Base-by-base conservation (phyloP, 2,888 invertebrate genomes). In the Eristalis intricaria region DNA sequence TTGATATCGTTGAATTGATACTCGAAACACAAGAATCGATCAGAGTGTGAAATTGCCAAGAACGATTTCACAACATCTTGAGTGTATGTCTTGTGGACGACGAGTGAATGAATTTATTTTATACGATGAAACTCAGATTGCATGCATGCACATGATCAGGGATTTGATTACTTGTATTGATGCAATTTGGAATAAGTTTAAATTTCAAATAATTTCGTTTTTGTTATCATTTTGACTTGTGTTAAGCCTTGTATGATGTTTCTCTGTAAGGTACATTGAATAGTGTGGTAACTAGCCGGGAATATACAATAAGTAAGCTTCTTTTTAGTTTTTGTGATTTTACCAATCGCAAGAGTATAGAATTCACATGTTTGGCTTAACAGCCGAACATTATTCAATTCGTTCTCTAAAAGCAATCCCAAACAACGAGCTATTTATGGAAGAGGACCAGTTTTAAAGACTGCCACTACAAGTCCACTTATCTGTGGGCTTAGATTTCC, bases 41-140 rank as follows among this genome's bases (percentile, higher is more conserved):
- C 65, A 71, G 78, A 79, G 65, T 65, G 58, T 22, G 22, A 71
- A 79, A 71, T 71, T 65, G 56, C 4, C 38, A 60, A 26, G 8
- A 26, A 8, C 10, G 23, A 56, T 70, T 70, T 69, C 60, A 40
- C 56, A 63, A 64, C 32, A 50, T 74, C 74, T 74, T n/a, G 74
- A 38, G 29, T n/a, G 64, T 13, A 19, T 13, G n/a, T 73, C 32
- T 63, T 73, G 73, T 63, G 43, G 4, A 15, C 4, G 4, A 15
- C 4, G 60, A 4, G 60, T 1, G 60, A 23, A 11, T 11, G 23
- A 2, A 23, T 60, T 11, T 23, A 15, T 26, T 23, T 11, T 0
- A 11, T 23, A 22, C 11, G 23, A n/a, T 58, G 5, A 3, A n/a
- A 22, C 10, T 15, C 56, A 32, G n/a, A 19, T 50, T 50, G 50